phyloP scores from a whole-genome alignment of 2,113 vertebrate genomes.

The Nothobranchius kuhntae region DNA sequence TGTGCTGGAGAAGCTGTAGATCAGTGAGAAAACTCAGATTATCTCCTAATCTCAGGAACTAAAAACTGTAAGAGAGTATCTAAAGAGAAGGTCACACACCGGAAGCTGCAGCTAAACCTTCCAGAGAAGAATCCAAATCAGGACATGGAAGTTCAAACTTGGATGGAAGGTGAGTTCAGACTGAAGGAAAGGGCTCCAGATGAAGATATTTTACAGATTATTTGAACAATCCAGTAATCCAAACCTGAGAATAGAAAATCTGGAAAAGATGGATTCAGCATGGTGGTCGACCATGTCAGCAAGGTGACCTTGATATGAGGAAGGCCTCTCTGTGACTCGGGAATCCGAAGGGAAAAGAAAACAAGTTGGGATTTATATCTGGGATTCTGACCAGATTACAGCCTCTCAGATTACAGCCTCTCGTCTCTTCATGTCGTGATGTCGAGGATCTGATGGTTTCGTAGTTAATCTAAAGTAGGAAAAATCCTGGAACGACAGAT shows the following conservation, averaged over 20 bases:
- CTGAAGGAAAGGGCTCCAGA: not conserved
- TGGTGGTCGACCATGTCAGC: not conserved
- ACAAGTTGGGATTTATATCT: too few relatives aligned
- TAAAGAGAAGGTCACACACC: not conserved
- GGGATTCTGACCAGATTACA: too few relatives aligned
- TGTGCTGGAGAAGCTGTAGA: too few relatives aligned
- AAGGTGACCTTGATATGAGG: constrained; percentile 37
- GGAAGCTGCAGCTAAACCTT: not conserved
- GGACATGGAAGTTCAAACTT: not conserved
- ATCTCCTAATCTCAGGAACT: not conserved
- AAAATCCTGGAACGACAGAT: too few relatives aligned
- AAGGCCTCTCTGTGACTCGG: not conserved
- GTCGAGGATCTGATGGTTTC: too few relatives aligned
- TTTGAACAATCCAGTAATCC: fast-evolving
- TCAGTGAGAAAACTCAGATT: not conserved
- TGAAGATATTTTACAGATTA: not conserved
- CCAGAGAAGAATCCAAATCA: not conserved
- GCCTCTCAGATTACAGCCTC: too few relatives aligned
- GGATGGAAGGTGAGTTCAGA: constrained; percentile 41
- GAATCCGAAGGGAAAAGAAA: too few relatives aligned
- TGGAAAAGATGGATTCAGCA: not conserved
- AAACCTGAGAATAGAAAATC: not conserved
- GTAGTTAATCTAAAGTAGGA: too few relatives aligned
- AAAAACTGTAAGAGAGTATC: not conserved
- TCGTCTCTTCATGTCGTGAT: too few relatives aligned